Evolutionary conservation across 2,888 invertebrate species (phyloP).

Genomic region (Dolichopus griseipennis): DNA sequence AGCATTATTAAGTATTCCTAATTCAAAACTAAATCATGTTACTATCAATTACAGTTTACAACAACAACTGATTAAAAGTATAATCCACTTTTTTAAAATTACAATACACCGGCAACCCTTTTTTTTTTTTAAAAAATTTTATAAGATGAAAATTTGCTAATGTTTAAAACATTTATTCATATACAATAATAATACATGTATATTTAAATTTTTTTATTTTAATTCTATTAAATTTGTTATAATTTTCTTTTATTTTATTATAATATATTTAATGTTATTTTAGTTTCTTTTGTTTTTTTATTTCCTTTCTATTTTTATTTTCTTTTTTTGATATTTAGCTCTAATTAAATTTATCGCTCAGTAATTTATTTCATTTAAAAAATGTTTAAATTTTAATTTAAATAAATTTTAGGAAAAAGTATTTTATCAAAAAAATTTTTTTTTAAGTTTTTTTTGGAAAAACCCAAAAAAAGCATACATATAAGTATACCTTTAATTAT

Average conservation of each 20-base stretch:
- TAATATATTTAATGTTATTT: background rate
- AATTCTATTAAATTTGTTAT: background rate
- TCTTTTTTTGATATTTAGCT: background rate
- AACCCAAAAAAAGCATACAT: background rate
- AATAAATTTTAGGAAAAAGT: background rate
- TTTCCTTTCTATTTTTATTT: background rate
- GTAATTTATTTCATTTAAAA: conserved; percentile 6
- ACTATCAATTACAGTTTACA: too few species aligned
- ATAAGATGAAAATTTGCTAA: too few species aligned
- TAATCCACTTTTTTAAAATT: too few species aligned
- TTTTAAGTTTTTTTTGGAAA: too few species aligned
- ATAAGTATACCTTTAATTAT: too few species aligned
- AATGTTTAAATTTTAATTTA: conserved; percentile 1
- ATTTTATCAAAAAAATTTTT: background rate
- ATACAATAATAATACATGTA: too few species aligned
- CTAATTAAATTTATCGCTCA: conserved; percentile 3
- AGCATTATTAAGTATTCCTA: too few species aligned
- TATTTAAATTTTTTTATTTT: background rate
- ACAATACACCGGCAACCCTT: too few species aligned
- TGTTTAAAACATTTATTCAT: too few species aligned
- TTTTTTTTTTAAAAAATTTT: too few species aligned
- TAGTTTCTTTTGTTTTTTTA: background rate
- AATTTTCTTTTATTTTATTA: background rate
- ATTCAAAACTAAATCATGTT: too few species aligned
- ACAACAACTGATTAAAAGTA: too few species aligned